Evolutionary conservation across 1,140 invertebrate genomes (phyloP), one percentile per base, ranked within the genome.

Genomic region (Tribolium castaneum): DNA sequence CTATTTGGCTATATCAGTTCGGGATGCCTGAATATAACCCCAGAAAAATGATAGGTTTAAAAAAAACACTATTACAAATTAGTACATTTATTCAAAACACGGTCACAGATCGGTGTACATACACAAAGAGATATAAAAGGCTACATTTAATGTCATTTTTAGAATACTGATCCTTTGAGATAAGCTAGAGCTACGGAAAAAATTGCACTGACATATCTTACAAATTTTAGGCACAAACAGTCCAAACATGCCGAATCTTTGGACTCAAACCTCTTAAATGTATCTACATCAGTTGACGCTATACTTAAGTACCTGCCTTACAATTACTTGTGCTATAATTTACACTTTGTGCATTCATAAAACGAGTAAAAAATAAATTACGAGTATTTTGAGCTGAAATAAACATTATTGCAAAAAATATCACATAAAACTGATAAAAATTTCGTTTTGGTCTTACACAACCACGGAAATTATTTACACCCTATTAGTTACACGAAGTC

Each of bases 61-160:
- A n/a, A n/a, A n/a, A n/a, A n/a, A n/a, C n/a, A n/a, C n/a, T n/a
- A n/a, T n/a, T n/a, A 19, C 16, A 19, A 77, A 79, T 72, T 70
- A 77, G 56, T 77, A 77, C 71, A 77, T 78, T 77, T 80, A 80
- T 77, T 77, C 35, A 66, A 77, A 75, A 80, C 78, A 79, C 78
- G 35, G 77, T 77, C 74, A 78, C 76, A 80, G n/a, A 73, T n/a
- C 34, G 59, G 30, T 66, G 59, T 54, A 73, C 66, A 77, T 80
- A 73, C 71, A 73, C 45, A 5, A 66, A 66, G 25, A 66, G 59
- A 22, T 80, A 77, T 80, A 80, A 80, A 80, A 80, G 73, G 78
- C 76, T 80, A 80, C 78, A 77, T 77, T 74, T 75, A 80, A 74
- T 70, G 54, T 73, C 16, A 19, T 59, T 71, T 51, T 77, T 78